These are phyloP conservation scores for Tragelaphus buxtoni DNA, from an alignment of 2,113 vertebrate species.

Conservation along the genomic window DNA sequence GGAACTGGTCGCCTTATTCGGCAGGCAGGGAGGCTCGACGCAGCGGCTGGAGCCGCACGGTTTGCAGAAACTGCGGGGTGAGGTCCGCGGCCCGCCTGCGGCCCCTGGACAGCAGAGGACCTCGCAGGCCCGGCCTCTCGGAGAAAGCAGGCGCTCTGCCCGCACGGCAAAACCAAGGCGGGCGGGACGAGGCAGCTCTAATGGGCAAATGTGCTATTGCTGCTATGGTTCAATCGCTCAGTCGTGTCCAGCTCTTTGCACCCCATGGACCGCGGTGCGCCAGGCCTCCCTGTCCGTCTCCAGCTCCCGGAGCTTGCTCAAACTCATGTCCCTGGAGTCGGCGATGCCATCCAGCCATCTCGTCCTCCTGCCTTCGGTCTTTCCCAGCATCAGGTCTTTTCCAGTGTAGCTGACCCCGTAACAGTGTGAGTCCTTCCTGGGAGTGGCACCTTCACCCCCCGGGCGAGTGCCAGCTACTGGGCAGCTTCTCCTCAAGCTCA, in stretches of 20 bases:
- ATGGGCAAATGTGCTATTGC: not conserved
- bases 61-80: slow-evolving; percentile 68
- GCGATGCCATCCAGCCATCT: not conserved
- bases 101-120: slow-evolving; percentile 50
- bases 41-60: slow-evolving; percentile 70
- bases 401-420: not conserved
- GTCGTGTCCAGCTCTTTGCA: not conserved
- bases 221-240: accelerated
- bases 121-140: slow-evolving; percentile 14
- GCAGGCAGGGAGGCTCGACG: slow-evolving; percentile 62
- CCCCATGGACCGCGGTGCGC: accelerated
- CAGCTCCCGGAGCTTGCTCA: not conserved
- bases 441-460: not conserved
- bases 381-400: not conserved
- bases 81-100: slow-evolving; percentile 48
- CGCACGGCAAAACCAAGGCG: accelerated
- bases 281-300: not conserved
- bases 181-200: not conserved
- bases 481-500: not conserved
- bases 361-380: not conserved
- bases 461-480: accelerated
- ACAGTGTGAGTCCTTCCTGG: not conserved
- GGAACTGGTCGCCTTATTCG: slow-evolving; percentile 65
- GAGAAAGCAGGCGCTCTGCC: slow-evolving; percentile 57
- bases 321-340: not conserved